Base-by-base conservation (phyloP, 2,888 invertebrate species). In the Oeneis ivallda region DNA sequence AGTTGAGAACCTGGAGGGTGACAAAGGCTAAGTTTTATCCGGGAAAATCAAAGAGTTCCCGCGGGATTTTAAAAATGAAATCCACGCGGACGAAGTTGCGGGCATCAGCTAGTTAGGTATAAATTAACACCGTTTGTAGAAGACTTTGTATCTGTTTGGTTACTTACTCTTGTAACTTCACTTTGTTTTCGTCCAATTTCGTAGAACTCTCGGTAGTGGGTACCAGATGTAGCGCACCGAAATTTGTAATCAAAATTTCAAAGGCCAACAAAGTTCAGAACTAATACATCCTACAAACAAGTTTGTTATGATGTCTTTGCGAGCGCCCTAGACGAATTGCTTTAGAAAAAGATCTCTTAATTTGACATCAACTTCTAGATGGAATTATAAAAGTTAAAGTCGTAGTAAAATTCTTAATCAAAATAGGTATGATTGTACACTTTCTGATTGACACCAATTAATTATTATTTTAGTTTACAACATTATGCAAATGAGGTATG, bases 221-320 rank as follows among this genome's bases (percentile, higher is more conserved):
- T 19, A 54, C 39, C 68, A 68, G 66, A 65, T 68, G 68, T 56
- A 49, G 37, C 56, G 45, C 19, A n/a, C n/a, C 19, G 58, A 60
- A 50, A 52, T 61, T 52, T 61, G 26, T 52, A 52, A 52, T 61
- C 50, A 32, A 52, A 61, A 52, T 52, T 52, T 61, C 61, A 52
- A 61, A 49, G 47, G 59, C 37, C 13, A 59, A 17, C 17, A 7
- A 17, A 49, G 47, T 60, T 60, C 13, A n/a, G 7, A 60, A 60
- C 47, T 49, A 60, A 47, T 17, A 49, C 37, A 61, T 50, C 50
- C 34, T 26, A 58, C 26, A 45, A 58, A 58, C 26, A 45, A 58
- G 32, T 58, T 45, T 32, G 47, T 47, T 58, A 34, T 15, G 47
- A 58, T 53, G 37, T 13, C 17, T 15, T 15, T 47, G 47, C 15